These are phyloP conservation scores for Morpho helenor DNA, from an alignment of 2,888 invertebrate genomes.

Conservation along the genomic window DNA sequence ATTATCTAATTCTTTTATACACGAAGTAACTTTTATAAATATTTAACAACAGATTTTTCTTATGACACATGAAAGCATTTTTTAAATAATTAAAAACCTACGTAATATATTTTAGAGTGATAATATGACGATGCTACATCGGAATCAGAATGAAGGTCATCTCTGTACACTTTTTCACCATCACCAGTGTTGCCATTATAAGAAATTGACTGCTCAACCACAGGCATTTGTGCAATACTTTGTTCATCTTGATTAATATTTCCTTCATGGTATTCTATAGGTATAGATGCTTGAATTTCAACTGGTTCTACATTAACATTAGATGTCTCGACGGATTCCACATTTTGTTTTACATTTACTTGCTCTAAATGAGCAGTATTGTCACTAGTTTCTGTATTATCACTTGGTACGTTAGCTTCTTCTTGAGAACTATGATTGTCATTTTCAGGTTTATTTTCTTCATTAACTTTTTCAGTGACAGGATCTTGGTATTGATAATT, in stretches of 20 bases:
- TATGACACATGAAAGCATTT: conserved; percentile 4
- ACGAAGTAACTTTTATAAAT: conserved; percentile 8
- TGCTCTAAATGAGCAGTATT: conserved; percentile 14
- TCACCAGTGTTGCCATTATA: conserved; percentile 8
- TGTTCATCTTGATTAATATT: conserved; percentile 25
- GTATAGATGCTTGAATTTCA: conserved; percentile 37
- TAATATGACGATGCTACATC: conserved; percentile 67
- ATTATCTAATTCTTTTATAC: conserved; percentile 1
- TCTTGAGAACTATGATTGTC: conserved; percentile 33
- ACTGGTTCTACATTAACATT: conserved; percentile 34
- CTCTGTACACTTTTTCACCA: conserved; percentile 16
- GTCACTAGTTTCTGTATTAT: conserved; percentile 8
- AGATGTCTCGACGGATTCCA: conserved; percentile 19
- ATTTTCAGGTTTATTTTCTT: conserved; percentile 38
- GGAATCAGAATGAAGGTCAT: conserved; percentile 43
- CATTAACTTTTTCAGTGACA: conserved; percentile 27
- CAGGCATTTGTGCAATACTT: conserved; percentile 21
- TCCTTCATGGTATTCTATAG: conserved; percentile 33
- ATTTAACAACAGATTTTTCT: background rate
- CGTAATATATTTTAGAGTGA: conserved; percentile 57
- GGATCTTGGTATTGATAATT: conserved; percentile 36
- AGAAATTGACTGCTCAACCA: conserved; percentile 10
- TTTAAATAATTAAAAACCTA: conserved; percentile 37
- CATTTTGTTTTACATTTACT: conserved; percentile 3
- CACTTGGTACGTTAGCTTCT: conserved; percentile 11